phyloP scores from a whole-genome alignment of 2,888 invertebrate genomes.

The Heliothis peltigera region DNA sequence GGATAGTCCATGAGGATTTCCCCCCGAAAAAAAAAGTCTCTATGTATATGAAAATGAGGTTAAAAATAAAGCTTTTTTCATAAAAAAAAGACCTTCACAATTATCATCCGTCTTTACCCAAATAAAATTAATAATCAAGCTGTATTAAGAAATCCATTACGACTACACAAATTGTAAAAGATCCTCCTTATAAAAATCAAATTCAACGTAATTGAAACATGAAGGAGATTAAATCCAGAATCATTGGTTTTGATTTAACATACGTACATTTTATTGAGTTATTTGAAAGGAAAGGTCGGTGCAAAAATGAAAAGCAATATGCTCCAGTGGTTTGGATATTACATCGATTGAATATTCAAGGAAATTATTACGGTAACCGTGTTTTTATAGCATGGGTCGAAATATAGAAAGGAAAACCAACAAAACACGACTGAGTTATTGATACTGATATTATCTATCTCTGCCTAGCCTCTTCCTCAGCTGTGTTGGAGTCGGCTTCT shows the following conservation, averaged over 20 bases:
- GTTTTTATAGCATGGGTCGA: slow-evolving; percentile 25
- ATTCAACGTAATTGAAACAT: slow-evolving; percentile 51
- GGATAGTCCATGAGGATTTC: too few relatives aligned
- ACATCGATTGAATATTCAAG: slow-evolving; percentile 33
- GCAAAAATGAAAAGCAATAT: slow-evolving; percentile 40
- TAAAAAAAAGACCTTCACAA: too few relatives aligned
- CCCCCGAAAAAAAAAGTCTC: too few relatives aligned
- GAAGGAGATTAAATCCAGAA: slow-evolving; percentile 43
- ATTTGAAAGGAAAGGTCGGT: slow-evolving; percentile 53
- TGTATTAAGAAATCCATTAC: slow-evolving; percentile 19
- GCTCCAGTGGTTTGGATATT: slow-evolving; percentile 47
- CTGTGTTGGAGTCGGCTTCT: too few relatives aligned
- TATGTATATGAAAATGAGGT: too few relatives aligned
- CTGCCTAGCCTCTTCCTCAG: too few relatives aligned
- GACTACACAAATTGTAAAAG: slow-evolving; percentile 26
- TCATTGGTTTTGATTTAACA: slow-evolving; percentile 54
- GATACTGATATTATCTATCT: too few relatives aligned
- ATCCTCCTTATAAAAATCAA: slow-evolving; percentile 35
- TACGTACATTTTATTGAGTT: slow-evolving; percentile 51
- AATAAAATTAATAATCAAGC: slow-evolving; percentile 41
- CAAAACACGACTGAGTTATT: slow-evolving; percentile 31
- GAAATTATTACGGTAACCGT: slow-evolving; percentile 45
- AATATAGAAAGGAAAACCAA: slow-evolving; percentile 18
- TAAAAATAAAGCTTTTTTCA: too few relatives aligned
- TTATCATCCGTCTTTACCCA: not conserved